A percentile compares a stretch with the other conserved stretches of the same genome.
These are phyloP conservation scores for Orientallactaga bullata DNA, from an alignment of 2,113 vertebrate species.

Conservation along the genomic window DNA sequence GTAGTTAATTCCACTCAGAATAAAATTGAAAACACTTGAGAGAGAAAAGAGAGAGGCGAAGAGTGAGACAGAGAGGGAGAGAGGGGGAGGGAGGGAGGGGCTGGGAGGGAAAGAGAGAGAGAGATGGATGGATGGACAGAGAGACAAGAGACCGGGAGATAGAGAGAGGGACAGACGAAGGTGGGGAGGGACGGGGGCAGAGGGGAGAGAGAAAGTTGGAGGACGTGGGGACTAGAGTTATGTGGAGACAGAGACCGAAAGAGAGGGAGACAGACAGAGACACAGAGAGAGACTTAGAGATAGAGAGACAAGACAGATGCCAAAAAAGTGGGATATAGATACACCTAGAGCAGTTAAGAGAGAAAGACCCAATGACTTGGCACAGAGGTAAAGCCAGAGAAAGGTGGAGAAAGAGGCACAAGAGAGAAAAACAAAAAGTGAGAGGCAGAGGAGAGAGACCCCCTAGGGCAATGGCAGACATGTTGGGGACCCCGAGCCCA, in stretches of 20 bases:
- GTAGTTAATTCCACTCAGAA: constrained; percentile 99
- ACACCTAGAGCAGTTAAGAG: constrained; percentile 83
- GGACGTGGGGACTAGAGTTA: background rate
- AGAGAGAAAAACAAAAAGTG: constrained; percentile 84
- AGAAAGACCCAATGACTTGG: constrained; percentile 43
- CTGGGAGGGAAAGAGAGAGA: constrained; percentile 84
- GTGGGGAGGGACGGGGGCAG: constrained; percentile 83
- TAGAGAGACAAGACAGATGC: background rate
- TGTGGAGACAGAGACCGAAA: background rate
- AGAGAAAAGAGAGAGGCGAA: constrained; percentile 91
- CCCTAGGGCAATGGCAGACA: background rate
- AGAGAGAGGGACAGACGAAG: constrained; percentile 87
- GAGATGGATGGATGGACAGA: constrained; percentile 83
- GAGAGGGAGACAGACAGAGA: constrained; percentile 71
- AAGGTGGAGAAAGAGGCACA: background rate
- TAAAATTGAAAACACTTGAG: constrained; percentile 99
- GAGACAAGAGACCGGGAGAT: too few species aligned
- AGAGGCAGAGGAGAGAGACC: background rate
- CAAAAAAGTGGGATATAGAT: constrained; percentile 74
- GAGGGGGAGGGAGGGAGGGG: constrained; percentile 86
- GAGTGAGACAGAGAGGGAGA: constrained; percentile 81
- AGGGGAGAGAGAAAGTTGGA: constrained; percentile 82
- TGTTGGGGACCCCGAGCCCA: too few species aligned
- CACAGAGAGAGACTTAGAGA: constrained; percentile 65
- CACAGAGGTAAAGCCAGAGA: constrained; percentile 44